Base-by-base conservation (phyloP, 2,888 invertebrate genomes). In the Cataglyphis livida region DNA sequence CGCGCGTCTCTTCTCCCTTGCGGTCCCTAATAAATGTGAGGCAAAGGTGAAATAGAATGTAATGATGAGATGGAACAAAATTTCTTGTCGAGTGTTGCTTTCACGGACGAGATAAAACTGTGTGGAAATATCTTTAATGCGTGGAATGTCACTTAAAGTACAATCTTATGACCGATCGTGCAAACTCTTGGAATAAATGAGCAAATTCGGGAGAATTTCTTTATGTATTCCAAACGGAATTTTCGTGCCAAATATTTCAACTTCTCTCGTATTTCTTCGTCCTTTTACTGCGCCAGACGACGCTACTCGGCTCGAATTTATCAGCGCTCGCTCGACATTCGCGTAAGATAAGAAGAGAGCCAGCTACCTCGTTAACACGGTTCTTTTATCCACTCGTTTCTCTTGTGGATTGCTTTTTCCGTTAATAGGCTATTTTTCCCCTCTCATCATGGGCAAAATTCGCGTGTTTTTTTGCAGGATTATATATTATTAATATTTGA, bases 71-170 rank as follows among this genome's bases (percentile, higher is more conserved):
- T n/a, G 35, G 48, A 21, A 66, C 10, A 32, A 74, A 79, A 65
- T 38, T 74, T 68, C n/a, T 21, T 54, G 68, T 41, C 18, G 41
- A 44, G 59, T 78, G 28, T 15, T 57, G 59, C 35, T 44, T 51
- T 12, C 5, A 70, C 2, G 54, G 21, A 18, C 18, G 71, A 54
- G 44, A 41, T 54, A 73, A 51, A 51, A 79, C 73, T 44, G 51
- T 25, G 65, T 25, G 9, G 81, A 83, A 86, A 87, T 68, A 83
- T 83, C 81, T 73, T 86, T 85, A 89, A 87, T 51, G n/a, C 82
- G 76, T 83, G 82, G 86, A 89, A 90, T 90, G 86, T 89, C 83
- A 83, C 84, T 85, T 86, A 84, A 90, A 89, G 90, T 90, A 89
- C 87, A 87, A 78, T 83, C 86, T 87, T 87, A 89, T 85, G 89